Evolutionary conservation across 2,113 vertebrate species (phyloP).

Genomic region (Ailurus styani): DNA sequence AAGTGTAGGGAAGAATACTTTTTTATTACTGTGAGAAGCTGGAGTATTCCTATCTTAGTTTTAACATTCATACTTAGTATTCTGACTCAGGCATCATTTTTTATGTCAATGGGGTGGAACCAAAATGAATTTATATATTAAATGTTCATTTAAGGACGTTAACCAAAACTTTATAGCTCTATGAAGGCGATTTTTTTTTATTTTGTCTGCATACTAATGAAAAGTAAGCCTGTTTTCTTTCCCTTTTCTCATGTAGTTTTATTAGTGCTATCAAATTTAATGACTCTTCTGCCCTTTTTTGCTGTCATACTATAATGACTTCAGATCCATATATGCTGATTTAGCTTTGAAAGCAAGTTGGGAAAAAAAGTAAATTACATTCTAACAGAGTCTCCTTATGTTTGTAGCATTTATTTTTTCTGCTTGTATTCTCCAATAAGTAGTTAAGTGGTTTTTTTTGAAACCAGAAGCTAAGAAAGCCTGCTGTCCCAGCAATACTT

Average conservation of each 20-base stretch:
- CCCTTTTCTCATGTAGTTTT: constrained; percentile 50
- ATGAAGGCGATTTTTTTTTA: background rate
- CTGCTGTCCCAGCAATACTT: background rate
- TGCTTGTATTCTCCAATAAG: background rate
- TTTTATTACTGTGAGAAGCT: background rate
- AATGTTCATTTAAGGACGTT: constrained; percentile 55
- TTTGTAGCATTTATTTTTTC: background rate
- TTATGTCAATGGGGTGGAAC: background rate
- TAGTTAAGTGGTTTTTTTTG: background rate
- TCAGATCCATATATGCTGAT: constrained; percentile 57
- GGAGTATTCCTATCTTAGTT: background rate
- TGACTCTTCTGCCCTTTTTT: constrained; percentile 52
- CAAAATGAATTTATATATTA: constrained; percentile 54
- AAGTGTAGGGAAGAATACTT: background rate
- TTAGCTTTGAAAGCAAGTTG: constrained; percentile 56
- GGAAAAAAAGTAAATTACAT: constrained; percentile 5
- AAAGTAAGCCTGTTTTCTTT: constrained; percentile 53
- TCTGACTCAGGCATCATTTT: constrained; percentile 40
- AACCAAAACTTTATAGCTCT: constrained; percentile 48
- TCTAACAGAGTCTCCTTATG: constrained; percentile 12
- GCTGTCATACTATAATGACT: constrained; percentile 37
- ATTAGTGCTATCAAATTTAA: constrained; percentile 70
- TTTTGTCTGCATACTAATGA: background rate
- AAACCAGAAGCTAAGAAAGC: background rate
- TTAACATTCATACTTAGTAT: background rate